These are phyloP conservation scores for Oreohelix idahoensis DNA, from an alignment of 1,140 invertebrate genomes.

Conservation along the genomic window DNA sequence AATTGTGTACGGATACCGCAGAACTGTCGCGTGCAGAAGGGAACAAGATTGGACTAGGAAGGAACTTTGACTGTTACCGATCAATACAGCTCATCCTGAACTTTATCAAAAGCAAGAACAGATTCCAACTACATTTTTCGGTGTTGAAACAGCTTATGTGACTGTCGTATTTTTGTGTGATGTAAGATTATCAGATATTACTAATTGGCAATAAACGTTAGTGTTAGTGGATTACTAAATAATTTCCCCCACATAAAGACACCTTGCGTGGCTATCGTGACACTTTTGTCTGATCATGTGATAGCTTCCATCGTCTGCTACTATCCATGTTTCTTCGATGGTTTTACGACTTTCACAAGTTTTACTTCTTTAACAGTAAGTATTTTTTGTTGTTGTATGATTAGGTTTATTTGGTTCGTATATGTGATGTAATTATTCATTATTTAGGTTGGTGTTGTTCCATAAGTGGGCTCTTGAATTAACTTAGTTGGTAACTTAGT, in stretches of 20 bases:
- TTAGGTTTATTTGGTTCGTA: neutral
- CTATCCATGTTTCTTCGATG: neutral
- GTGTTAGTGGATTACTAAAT: neutral
- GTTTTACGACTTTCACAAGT: neutral
- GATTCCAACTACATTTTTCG: no score
- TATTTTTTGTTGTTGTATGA: neutral
- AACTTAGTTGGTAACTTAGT: no score
- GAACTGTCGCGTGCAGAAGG: neutral
- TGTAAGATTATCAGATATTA: no score
- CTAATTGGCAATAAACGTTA: neutral
- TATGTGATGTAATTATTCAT: no score
- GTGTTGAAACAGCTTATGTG: no score
- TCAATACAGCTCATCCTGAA: no score
- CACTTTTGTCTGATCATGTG: neutral
- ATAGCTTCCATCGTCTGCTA: neutral
- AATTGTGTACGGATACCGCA: neutral
- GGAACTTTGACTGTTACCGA: no score
- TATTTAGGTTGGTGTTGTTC: no score
- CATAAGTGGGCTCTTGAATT: no score
- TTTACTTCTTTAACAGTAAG: neutral
- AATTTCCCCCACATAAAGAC: neutral
- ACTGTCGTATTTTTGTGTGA: no score
- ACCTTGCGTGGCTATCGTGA: neutral
- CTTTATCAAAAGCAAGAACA: no score
- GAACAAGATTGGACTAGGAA: no score